Conservation (phyloP, 2,888 invertebrate species). For the Hemistola chrysoprasaria region DNA sequence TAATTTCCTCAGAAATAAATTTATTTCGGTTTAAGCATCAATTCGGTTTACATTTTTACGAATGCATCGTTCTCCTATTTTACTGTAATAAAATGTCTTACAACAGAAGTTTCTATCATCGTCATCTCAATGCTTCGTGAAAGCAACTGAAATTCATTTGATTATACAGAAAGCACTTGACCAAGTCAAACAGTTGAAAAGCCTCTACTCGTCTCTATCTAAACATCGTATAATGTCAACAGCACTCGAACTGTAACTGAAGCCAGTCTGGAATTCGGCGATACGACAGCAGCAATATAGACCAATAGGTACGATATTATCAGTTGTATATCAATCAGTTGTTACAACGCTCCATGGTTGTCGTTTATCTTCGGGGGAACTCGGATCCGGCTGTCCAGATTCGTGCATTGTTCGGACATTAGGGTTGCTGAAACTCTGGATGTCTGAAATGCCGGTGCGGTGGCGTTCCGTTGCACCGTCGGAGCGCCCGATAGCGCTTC, state of each 20-base stretch:
- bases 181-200: conserved; percentile 52
- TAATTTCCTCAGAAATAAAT: not conserved
- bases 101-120: not conserved
- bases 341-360: conserved; percentile 76
- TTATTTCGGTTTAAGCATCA: not conserved
- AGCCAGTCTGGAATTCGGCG: conserved; percentile 71
- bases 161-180: conserved; percentile 38
- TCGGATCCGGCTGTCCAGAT: conserved; percentile 77
- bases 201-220: conserved; percentile 57
- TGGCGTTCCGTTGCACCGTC: conserved; percentile 59
- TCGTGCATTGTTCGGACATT: conserved; percentile 80
- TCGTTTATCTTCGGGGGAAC: conserved; percentile 77
- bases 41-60: too few species aligned
- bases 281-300: conserved; percentile 50
- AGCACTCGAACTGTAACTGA: conserved; percentile 74
- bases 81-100: too few species aligned
- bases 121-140: not conserved
- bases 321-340: conserved; percentile 80
- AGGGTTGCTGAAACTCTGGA: conserved; percentile 67
- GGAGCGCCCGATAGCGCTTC: conserved; percentile 74
- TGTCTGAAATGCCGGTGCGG: conserved; percentile 74
- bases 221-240: conserved; percentile 76
- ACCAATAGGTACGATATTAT: conserved; percentile 59
- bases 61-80: too few species aligned
- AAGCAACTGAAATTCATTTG: conserved; percentile 2